A percentile compares a stretch with the other conserved stretches of the same genome.
These are phyloP conservation scores for Calosoma granatense DNA, from an alignment of 1,140 invertebrate genomes.

Conservation along the genomic window DNA sequence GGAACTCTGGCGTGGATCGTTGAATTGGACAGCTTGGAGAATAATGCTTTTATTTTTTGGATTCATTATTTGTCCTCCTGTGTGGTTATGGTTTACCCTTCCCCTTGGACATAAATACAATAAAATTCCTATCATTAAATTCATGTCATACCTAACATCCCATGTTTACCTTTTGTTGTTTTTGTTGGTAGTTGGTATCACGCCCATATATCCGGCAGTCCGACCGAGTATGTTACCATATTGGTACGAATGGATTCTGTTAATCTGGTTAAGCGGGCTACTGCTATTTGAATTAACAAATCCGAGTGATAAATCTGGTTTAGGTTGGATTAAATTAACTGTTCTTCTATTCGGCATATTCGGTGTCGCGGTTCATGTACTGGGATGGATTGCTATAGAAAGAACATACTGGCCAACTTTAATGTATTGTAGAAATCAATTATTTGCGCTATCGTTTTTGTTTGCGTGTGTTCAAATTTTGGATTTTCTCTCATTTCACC, in stretches of 20 bases:
- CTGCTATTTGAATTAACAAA: conserved; percentile 94
- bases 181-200: conserved; percentile 82
- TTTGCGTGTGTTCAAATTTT: conserved; percentile 94
- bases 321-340: conserved; percentile 87
- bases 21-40: conserved; percentile 93
- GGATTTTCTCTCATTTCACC: conserved; percentile 95
- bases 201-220: conserved; percentile 74
- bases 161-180: conserved; percentile 96
- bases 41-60: conserved; percentile 83
- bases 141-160: conserved; percentile 97
- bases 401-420: conserved; percentile 66
- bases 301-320: conserved; percentile 87
- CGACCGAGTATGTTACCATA: conserved; percentile 62
- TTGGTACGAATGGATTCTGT: conserved; percentile 93
- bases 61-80: conserved; percentile 86
- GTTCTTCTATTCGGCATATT: conserved; percentile 88
- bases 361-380: conserved; percentile 81
- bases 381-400: conserved; percentile 61
- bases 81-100: conserved; percentile 94
- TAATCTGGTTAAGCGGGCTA: conserved; percentile 92
- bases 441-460: conserved; percentile 88
- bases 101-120: conserved; percentile 92
- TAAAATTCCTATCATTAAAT: conserved; percentile 96
- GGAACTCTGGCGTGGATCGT: conserved; percentile 91
- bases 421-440: conserved; percentile 90